A percentile compares a stretch with the other conserved stretches of the same genome.
These are phyloP conservation scores for Symphodus melops DNA, from an alignment of 2,113 vertebrate genomes.

Conservation along the genomic window DNA sequence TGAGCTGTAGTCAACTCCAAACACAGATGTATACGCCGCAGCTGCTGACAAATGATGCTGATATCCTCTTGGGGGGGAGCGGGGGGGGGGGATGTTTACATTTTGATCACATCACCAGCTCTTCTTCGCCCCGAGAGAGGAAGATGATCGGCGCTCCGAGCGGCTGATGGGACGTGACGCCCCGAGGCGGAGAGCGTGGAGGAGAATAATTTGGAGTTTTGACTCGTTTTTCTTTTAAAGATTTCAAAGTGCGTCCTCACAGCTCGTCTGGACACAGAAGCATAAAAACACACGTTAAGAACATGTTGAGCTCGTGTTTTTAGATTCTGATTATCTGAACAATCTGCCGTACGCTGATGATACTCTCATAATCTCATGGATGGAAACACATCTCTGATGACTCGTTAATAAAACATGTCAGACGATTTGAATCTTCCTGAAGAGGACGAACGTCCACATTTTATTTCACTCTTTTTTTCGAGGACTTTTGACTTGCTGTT, in stretches of 20 bases:
- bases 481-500: too few species aligned
- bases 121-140: background rate
- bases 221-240: background rate
- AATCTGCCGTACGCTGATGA: too few species aligned
- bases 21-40: constrained; percentile 53
- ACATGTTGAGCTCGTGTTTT: background rate
- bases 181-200: constrained; percentile 5
- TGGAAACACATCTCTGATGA: too few species aligned
- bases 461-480: too few species aligned
- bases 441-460: too few species aligned
- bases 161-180: constrained; percentile 30
- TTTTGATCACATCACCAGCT: constrained; percentile 48
- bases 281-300: background rate
- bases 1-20: constrained; percentile 41
- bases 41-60: constrained; percentile 52
- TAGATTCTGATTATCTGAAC: too few species aligned
- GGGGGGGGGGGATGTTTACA: constrained; percentile 15
- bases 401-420: too few species aligned
- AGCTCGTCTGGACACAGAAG: too few species aligned
- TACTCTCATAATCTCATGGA: too few species aligned
- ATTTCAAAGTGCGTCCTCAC: too few species aligned
- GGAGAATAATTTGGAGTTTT: background rate
- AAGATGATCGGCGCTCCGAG: constrained; percentile 37
- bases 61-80: constrained; percentile 24
- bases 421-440: too few species aligned